phyloP scores from a whole-genome alignment of 2,797 vertebrate genomes.

The Lerista edwardsae region DNA sequence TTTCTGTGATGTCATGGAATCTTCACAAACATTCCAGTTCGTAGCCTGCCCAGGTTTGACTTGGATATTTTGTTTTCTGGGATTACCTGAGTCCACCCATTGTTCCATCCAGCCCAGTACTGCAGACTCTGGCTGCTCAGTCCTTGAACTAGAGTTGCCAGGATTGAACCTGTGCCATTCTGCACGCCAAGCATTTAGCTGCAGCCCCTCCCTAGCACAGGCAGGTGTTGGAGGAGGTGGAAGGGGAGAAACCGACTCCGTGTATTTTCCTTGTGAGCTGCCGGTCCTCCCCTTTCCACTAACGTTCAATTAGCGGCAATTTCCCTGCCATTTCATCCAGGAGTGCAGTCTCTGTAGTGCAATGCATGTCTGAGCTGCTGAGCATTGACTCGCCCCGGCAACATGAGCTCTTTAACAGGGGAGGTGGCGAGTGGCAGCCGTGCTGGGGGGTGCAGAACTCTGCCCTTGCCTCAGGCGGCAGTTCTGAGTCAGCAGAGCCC shows the following conservation, averaged over 20 bases:
- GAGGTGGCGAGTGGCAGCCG: not conserved
- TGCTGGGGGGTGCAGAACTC: not conserved
- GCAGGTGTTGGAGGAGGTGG: not conserved
- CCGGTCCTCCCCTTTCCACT: not conserved
- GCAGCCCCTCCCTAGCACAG: not conserved
- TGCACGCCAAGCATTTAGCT: not conserved
- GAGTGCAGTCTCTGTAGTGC: not conserved
- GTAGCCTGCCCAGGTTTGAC: too few species aligned
- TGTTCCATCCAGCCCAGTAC: too few species aligned
- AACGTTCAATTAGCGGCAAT: slow-evolving; percentile 10
- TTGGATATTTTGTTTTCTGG: not conserved
- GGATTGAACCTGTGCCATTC: not conserved
- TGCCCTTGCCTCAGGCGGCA: too few species aligned
- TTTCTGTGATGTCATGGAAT: not conserved
- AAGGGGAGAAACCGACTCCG: too few species aligned
- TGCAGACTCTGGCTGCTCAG: too few species aligned
- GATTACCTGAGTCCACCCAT: not conserved
- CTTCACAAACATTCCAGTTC: not conserved
- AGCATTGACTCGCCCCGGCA: not conserved
- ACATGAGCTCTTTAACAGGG: not conserved
- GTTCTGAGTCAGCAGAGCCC: too few species aligned
- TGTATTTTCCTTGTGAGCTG: not conserved
- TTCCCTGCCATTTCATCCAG: not conserved
- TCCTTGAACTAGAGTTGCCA: too few species aligned
- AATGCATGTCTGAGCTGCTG: not conserved